A percentile compares a stretch with the other conserved stretches of the same genome.
Evolutionary conservation across 2,888 invertebrate species (phyloP).

Genomic region (Caenorhabditis wallacei): DNA sequence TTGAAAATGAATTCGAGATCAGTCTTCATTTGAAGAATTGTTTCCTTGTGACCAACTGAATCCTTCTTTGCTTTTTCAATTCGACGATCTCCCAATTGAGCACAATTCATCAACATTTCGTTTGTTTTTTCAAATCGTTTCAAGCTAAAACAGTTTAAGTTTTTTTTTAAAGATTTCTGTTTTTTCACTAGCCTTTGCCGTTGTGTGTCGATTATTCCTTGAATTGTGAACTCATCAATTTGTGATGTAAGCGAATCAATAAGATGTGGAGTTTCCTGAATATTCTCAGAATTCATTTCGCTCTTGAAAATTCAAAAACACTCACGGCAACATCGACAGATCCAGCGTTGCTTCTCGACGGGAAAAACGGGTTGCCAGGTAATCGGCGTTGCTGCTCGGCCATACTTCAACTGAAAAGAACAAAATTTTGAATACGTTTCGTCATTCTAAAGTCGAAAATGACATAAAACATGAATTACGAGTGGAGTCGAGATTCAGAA

Average conservation of each 20-base stretch:
- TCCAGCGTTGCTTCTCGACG: slow-evolving; percentile 40
- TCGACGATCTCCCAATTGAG: slow-evolving; percentile 92
- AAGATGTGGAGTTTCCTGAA: slow-evolving; percentile 66
- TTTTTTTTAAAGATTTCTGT: not conserved
- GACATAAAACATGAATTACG: slow-evolving; percentile 18
- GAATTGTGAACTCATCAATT: slow-evolving; percentile 79
- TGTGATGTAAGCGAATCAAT: slow-evolving; percentile 71
- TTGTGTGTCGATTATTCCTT: slow-evolving; percentile 78
- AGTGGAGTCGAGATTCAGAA: not conserved
- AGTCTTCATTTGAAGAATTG: slow-evolving; percentile 90
- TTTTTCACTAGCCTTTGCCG: slow-evolving; percentile 72
- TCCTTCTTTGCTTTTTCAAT: slow-evolving; percentile 92
- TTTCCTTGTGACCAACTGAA: slow-evolving; percentile 92
- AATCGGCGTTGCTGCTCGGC: slow-evolving; percentile 23
- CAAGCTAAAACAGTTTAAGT: slow-evolving; percentile 84
- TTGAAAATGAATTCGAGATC: slow-evolving; percentile 96
- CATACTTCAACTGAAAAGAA: slow-evolving; percentile 9
- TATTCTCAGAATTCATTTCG: not conserved
- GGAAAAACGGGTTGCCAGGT: slow-evolving; percentile 59
- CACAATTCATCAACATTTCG: slow-evolving; percentile 98
- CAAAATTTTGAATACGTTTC: not conserved
- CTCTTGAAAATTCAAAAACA: not conserved
- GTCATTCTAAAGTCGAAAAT: not conserved
- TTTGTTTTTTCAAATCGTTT: slow-evolving; percentile 98
- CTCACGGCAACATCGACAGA: slow-evolving; percentile 35